Evolutionary conservation across 2,888 invertebrate species (phyloP), one percentile per base, ranked within the genome.

Genomic region (Pyrrhosoma nymphula): DNA sequence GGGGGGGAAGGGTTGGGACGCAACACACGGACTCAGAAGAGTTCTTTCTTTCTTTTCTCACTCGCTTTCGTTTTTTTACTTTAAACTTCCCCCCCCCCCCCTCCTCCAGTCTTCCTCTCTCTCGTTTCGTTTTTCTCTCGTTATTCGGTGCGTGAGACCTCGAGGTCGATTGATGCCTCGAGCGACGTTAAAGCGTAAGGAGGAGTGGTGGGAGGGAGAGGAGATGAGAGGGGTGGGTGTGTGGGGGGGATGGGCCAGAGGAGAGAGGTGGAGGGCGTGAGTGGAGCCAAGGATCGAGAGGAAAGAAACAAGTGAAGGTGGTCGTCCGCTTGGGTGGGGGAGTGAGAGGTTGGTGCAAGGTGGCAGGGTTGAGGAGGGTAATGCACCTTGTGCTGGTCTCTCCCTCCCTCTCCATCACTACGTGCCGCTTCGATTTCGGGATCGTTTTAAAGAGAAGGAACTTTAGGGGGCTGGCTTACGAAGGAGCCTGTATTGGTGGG

Each of bases 121-220:
- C 30, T 35, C 12, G 35, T 30, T 82, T 82, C 35, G 30, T 82
- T 35, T 82, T 35, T 35, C 82, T 30, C 35, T 82, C 82, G 35
- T 82, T 35, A 82, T 82, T 82, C 82, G 82, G 93, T 93, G 63
- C 35, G 55, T 89, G 55, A 60, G 63, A 91, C 63, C 91, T 91
- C 91, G 93, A 93, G 93, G 93, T 63, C 93, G 69, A 93, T 93
- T 47, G 93, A 93, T 93, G 93, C 93, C 93, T 56, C 35, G 47
- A 93, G 93, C 63, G 82, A 82, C 82, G 63, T 91, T 60, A 60
- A 91, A 60, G 60, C 91, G 63, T 60, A 60, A 60, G 60, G 60
- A 56, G 90, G 90, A 91, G 60, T 23, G 89, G 26, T 6, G n/a
- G 93, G 18, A 10, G 26, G 39, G 39, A 6, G 69, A 39, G 39